Base-by-base conservation (phyloP, 1,140 invertebrate genomes). In the Phortica variegata region DNA sequence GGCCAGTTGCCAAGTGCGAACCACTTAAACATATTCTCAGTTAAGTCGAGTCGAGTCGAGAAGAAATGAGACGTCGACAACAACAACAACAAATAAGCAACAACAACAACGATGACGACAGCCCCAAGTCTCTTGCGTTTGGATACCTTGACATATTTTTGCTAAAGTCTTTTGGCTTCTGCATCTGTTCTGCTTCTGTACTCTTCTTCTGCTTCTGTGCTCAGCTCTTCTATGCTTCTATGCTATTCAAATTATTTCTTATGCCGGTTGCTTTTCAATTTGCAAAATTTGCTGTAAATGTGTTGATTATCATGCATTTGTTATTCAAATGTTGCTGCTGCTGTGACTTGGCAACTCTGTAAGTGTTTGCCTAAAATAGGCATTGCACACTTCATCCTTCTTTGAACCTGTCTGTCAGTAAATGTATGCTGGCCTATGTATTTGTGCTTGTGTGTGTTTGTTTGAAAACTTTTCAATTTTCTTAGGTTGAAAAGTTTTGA, bases 191-290 rank as follows among this genome's bases (percentile, higher is more conserved):
- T 47, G 43, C 15, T 39, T 33, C 12, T 19, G 23, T 41, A 20
- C 42, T 23, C 18, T 26, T 17, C 33, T 47, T 21, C n/a, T 8
- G 19, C 15, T n/a, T 17, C 12, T 19, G 12, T 12, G 15, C 16
- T 31, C n/a, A 5, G 7, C 15, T 9, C 9, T 13, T 18, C 12
- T 20, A 23, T 4, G 26, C 9, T 10, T 32, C 23, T 17, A 8
- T 9, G 17, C 38, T 26, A 45, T 36, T 34, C 52, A 45, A 42
- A 41, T 54, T 50, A 47, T 48, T 26, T 26, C 10, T 47, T 68
- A 66, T 62, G 62, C 56, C n/a, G n/a, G n/a, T n/a, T n/a, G n/a
- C 53, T 66, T 68, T 66, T 66, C 62, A 66, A 66, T 66, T 66
- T 68, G 53, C 51, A 44, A 52, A 57, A 60, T 57, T 54, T 57